Base-by-base conservation (phyloP, 2,113 vertebrate genomes). In the Spea multiplicata region DNA sequence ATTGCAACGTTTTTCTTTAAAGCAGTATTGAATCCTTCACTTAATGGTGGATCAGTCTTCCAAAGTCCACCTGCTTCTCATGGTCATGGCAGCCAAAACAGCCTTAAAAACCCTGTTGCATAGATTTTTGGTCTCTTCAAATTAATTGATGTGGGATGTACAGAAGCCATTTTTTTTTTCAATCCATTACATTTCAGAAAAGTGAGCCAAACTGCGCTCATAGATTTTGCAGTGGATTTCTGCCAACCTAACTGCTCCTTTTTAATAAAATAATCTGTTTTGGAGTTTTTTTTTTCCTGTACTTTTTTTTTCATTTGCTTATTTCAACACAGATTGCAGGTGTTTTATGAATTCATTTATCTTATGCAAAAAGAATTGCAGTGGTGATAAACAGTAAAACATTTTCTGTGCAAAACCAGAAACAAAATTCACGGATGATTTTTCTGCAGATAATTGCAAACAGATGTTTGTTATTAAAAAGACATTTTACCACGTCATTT, bases 281-380 rank as follows among this genome's bases (percentile, higher is more conserved):
- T 8, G 10, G 9, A 59, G 10, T 12, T 59, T 59, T 59, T 8
- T 59, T 5, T 52, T n/a, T 52, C 0, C 30, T 30, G 30, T 30
- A 1, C 3, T 52, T 52, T 52, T 52, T 52, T 52, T 59, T 8
- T 59, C 55, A 59, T 59, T 12, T 59, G 10, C 4, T 8, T 59
- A 12, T 52, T 16, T 52, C 0, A 74, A 47, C 7, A 48, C 10
- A 16, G 5, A 64, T 65, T 66, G 9, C 73, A 75, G 61, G 73
- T 75, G 73, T 49, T 50, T 44, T 48, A 5, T 7, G 53, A 6
- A 45, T 13, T 75, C 3, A 5, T 75, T 16, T 53, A 75, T 66
- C 45, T 44, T 53, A 66, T 53, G 48, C 17, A 66, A 50, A 66
- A 66, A 53, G 47, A 53, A 53, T 75, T 66, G 16, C 64, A 67